Base-by-base conservation (phyloP, 2,113 vertebrate genomes). In the Okapia johnstoni region DNA sequence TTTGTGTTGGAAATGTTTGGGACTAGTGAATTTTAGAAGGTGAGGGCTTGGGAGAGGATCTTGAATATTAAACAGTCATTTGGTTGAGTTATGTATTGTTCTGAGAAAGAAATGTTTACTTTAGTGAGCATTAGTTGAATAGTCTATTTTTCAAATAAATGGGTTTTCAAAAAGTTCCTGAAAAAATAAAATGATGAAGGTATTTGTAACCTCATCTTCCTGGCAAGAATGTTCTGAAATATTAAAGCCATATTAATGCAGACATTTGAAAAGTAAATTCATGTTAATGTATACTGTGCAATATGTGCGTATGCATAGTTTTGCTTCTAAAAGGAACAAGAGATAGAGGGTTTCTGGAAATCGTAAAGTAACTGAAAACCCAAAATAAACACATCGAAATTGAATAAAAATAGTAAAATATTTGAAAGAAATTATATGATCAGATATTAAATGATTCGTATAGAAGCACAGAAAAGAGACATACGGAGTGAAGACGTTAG, bases 141-240 rank as follows among this genome's bases (percentile, higher is more conserved):
- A 48, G 8, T 77, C 28, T 66, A 25, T 52, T 85, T 96, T 93
- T 55, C 76, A 88, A 85, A 16, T 57, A 95, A 88, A 73, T 57
- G 36, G 11, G 1, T 61, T 85, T 91, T 90, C 23, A n/a, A 12
- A 30, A 97, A 61, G 25, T 90, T 87, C 30, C 7, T 61, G 4
- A 4, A 9, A n/a, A 73, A 17, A n/a, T 5, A 50, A 36, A 36
- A 61, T 1, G 13, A 19, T 52, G 26, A 60, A 3, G 4, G 76
- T 88, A 85, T 93, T 96, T 96, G 25, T 77, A 91, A 80, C 2
- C 46, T 63, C 33, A 58, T 76, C n/a, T 88, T 81, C 23, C 54
- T 76, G 40, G 17, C 40, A 96, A 96, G 48, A 81, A 57, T 85
- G 66, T 89, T 16, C 54, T 88, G 23, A 96, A 88, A 85, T 95